Evolutionary conservation across 2,797 vertebrate genomes (phyloP).

Genomic region (Sus cebifrons): DNA sequence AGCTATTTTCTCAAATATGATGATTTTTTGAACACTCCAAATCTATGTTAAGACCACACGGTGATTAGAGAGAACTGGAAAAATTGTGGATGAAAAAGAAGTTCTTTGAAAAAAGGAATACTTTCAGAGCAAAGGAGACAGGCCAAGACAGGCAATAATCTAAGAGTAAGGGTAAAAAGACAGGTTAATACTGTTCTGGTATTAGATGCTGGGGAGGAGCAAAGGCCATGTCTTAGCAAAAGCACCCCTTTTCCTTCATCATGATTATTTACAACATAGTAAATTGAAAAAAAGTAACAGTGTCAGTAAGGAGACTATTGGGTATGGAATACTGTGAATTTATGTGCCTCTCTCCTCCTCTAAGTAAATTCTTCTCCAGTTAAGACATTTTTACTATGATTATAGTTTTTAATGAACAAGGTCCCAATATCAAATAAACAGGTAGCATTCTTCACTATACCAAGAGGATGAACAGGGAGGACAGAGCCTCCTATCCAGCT

Average conservation of each 20-base stretch:
- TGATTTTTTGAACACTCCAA: constrained; percentile 70
- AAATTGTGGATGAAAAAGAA: constrained; percentile 66
- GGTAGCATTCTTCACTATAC: neutral
- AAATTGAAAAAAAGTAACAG: neutral
- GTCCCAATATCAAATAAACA: neutral
- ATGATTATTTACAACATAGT: constrained; percentile 16
- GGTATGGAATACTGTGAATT: neutral
- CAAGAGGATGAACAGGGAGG: neutral
- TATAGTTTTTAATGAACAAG: constrained; percentile 17
- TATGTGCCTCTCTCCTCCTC: neutral
- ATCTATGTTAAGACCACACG: constrained; percentile 58
- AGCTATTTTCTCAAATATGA: constrained; percentile 77
- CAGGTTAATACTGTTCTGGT: constrained; percentile 7
- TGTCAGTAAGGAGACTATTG: neutral
- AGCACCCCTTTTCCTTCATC: neutral
- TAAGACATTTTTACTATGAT: constrained; percentile 34
- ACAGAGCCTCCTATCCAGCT: neutral
- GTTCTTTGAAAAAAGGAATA: neutral
- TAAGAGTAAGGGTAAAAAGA: neutral
- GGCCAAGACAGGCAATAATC: neutral
- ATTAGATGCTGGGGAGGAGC: neutral
- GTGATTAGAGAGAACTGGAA: constrained; percentile 62
- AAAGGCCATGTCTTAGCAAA: neutral
- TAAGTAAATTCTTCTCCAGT: constrained; percentile 40
- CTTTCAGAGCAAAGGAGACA: neutral